Conservation (phyloP, 2,797 vertebrate genomes). For the Xerus rutilus region DNA sequence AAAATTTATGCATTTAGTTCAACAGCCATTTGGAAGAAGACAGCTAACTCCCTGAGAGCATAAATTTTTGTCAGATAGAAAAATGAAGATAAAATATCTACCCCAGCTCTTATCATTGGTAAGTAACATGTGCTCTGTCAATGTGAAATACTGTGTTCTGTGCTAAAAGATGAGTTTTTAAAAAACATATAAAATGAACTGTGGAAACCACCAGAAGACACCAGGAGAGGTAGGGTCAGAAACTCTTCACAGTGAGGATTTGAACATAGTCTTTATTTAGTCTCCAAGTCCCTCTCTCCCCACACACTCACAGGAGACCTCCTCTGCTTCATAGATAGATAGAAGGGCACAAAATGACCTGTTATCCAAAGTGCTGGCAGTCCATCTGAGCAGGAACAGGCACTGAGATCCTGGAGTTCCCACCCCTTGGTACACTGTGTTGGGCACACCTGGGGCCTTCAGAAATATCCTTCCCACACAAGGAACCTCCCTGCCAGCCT, state of each 20-base stretch:
- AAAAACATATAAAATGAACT: not conserved
- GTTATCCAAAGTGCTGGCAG: not conserved
- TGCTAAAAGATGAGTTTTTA: not conserved
- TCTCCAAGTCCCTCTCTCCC: not conserved
- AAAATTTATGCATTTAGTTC: not conserved
- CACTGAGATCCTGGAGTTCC: not conserved
- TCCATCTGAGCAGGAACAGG: not conserved
- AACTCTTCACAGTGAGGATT: not conserved
- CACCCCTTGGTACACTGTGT: not conserved
- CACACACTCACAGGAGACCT: not conserved
- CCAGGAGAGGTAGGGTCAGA: not conserved
- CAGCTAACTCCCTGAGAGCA: not conserved
- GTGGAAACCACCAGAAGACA: not conserved
- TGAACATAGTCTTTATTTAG: not conserved
- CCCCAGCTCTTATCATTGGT: not conserved
- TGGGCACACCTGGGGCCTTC: not conserved
- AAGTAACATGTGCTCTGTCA: not conserved
- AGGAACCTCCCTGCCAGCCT: not conserved
- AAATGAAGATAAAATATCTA: slow-evolving; percentile 25
- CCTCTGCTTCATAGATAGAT: not conserved
- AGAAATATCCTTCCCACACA: not conserved
- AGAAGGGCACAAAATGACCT: not conserved
- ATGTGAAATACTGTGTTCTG: not conserved
- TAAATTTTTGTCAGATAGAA: not conserved
- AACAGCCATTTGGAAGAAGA: not conserved